Conservation (phyloP, 1,140 invertebrate species). For the Leptopilina clavipes region DNA sequence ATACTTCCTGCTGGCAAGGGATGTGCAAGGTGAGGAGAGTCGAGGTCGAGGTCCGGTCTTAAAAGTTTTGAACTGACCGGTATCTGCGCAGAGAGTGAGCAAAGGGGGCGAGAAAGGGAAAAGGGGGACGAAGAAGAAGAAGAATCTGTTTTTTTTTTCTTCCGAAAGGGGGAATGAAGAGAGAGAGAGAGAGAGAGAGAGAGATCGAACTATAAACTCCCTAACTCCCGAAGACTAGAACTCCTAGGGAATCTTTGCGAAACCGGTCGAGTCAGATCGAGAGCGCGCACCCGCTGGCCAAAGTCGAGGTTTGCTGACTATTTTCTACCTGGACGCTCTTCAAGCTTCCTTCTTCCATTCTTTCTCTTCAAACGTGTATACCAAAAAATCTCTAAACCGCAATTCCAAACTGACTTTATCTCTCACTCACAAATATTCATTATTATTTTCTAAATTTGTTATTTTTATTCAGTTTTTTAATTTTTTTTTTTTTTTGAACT, state of each 20-base stretch:
- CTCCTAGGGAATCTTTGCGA: slow-evolving; percentile 68
- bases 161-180: background rate
- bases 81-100: background rate
- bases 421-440: slow-evolving; percentile 10
- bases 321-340: slow-evolving; percentile 58
- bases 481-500: too few relatives aligned
- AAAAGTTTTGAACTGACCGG: slow-evolving; percentile 40
- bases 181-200: slow-evolving; percentile 34
- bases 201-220: slow-evolving; percentile 38
- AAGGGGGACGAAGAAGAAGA: slow-evolving; percentile 32
- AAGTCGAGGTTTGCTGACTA: slow-evolving; percentile 49
- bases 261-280: slow-evolving; percentile 70
- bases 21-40: slow-evolving; percentile 50
- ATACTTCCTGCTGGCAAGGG: slow-evolving; percentile 60
- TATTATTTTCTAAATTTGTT: too few relatives aligned
- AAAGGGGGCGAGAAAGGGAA: slow-evolving; percentile 18
- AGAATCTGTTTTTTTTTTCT: background rate
- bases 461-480: too few relatives aligned
- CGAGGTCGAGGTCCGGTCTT: slow-evolving; percentile 46
- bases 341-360: slow-evolving; percentile 40
- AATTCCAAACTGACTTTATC: background rate
- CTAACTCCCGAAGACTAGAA: slow-evolving; percentile 65
- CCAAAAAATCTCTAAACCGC: slow-evolving; percentile 33
- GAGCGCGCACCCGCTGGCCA: slow-evolving; percentile 69
- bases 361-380: background rate